phyloP scores from a whole-genome alignment of 2,113 vertebrate species.

The Lota lota region DNA sequence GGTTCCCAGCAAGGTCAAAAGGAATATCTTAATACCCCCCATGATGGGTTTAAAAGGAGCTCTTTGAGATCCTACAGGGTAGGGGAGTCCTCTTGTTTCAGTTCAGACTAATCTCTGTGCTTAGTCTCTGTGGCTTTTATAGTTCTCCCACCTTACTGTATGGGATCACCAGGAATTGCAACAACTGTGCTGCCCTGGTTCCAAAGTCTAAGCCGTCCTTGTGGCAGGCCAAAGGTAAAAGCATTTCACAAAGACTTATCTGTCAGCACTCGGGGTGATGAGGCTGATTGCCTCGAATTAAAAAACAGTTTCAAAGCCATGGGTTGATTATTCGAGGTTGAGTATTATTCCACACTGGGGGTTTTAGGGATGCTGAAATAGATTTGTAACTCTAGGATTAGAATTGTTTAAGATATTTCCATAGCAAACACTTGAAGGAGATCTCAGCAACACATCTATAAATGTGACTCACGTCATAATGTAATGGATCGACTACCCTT shows the following conservation, averaged over 20 bases:
- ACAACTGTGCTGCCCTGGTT: conserved; percentile 61
- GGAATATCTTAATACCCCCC: conserved; percentile 59
- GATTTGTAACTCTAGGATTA: no score
- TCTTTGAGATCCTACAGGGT: conserved; percentile 29
- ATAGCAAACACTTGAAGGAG: no score
- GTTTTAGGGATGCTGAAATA: no score
- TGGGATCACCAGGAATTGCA: conserved; percentile 45
- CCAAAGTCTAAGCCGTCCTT: conserved; percentile 70
- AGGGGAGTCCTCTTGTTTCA: conserved; percentile 58
- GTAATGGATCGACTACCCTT: no score
- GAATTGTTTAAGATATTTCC: no score
- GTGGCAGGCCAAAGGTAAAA: conserved; percentile 75
- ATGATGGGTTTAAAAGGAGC: conserved; percentile 52
- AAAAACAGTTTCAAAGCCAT: no score
- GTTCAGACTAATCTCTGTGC: conserved; percentile 56
- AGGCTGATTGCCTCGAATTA: conserved; percentile 2
- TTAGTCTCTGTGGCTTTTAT: conserved; percentile 55
- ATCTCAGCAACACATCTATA: no score
- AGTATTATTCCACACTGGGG: no score
- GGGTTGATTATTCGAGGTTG: background rate
- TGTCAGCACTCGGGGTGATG: conserved; percentile 64
- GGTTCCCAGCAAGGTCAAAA: conserved; percentile 62
- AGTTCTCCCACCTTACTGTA: conserved; percentile 36
- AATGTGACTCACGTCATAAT: no score
- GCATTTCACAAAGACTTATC: conserved; percentile 56